Percentiles rank a stretch among this genome's conserved stretches.
Conservation (phyloP, 2,797 vertebrate genomes). For the Myotis planiceps region DNA sequence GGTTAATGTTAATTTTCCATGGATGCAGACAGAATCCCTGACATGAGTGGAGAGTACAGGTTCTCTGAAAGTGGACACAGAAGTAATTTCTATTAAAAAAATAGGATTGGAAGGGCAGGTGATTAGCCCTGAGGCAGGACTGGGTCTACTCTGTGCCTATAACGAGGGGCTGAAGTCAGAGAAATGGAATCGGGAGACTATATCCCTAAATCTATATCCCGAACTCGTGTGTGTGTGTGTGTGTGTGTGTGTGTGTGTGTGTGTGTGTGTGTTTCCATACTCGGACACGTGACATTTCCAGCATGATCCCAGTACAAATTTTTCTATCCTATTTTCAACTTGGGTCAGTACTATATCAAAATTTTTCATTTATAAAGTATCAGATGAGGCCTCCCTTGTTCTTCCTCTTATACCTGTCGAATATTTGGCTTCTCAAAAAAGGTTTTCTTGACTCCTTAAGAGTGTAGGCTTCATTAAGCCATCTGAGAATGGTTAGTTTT, state of each 20-base stretch:
- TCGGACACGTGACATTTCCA: neutral
- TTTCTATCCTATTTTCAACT: neutral
- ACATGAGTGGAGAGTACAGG: neutral
- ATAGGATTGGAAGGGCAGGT: neutral
- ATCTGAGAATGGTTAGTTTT: slow-evolving; percentile 12
- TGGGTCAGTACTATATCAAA: neutral
- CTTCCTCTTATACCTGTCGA: neutral
- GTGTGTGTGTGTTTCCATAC: neutral
- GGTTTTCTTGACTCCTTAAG: neutral
- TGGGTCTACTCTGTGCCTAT: neutral
- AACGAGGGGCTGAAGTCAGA: neutral
- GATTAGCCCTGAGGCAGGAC: neutral
- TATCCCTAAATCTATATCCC: neutral
- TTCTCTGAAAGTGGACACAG: neutral
- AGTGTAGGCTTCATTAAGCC: neutral
- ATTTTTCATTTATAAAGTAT: slow-evolving; percentile 6
- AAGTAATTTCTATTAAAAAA: neutral
- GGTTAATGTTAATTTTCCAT: neutral
- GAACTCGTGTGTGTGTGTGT: neutral
- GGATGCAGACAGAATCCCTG: neutral
- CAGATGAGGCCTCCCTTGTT: neutral
- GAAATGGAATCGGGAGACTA: neutral
- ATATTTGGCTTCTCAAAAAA: neutral
- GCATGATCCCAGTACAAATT: neutral
- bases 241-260: neutral